phyloP scores from a whole-genome alignment of 2,888 invertebrate species.

The Creontiades dilutus region DNA sequence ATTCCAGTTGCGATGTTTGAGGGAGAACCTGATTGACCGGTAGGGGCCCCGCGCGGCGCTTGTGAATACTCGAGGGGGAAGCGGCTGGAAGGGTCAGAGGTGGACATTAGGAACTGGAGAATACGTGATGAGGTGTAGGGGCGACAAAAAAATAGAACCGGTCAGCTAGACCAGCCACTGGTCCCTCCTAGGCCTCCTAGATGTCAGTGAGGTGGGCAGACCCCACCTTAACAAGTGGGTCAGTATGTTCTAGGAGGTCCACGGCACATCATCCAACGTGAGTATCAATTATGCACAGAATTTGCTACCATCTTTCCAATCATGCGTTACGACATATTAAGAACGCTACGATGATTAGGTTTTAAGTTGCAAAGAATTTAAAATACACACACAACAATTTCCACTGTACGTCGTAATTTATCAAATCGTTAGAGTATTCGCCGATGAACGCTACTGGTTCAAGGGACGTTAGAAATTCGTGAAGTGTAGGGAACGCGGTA shows the following conservation, averaged over 20 bases:
- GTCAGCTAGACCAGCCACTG: constrained; percentile 1
- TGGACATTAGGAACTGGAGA: constrained; percentile 46
- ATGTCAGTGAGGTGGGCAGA: background rate
- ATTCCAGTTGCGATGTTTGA: constrained; percentile 33
- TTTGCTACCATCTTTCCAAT: too few relatives aligned
- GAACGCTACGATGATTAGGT: too few relatives aligned
- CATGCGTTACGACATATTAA: too few relatives aligned
- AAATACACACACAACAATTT: too few relatives aligned
- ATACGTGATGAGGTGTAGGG: constrained; percentile 60
- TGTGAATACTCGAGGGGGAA: constrained; percentile 42
- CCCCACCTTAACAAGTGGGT: background rate
- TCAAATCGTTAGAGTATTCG: too few relatives aligned
- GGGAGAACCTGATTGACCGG: constrained; percentile 42
- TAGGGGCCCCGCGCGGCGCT: background rate
- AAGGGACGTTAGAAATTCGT: too few relatives aligned
- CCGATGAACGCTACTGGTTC: too few relatives aligned
- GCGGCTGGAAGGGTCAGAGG: constrained; percentile 53
- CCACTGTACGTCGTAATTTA: too few relatives aligned
- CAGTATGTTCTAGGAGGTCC: constrained; percentile 16
- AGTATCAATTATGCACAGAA: background rate
- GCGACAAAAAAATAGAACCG: constrained; percentile 41
- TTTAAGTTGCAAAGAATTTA: too few relatives aligned
- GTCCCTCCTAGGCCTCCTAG: constrained; percentile 28
- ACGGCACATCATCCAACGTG: background rate
- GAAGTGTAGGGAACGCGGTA: too few relatives aligned